Evolutionary conservation across 2,888 invertebrate species (phyloP).

Genomic region (Thymelicus sylvestris): DNA sequence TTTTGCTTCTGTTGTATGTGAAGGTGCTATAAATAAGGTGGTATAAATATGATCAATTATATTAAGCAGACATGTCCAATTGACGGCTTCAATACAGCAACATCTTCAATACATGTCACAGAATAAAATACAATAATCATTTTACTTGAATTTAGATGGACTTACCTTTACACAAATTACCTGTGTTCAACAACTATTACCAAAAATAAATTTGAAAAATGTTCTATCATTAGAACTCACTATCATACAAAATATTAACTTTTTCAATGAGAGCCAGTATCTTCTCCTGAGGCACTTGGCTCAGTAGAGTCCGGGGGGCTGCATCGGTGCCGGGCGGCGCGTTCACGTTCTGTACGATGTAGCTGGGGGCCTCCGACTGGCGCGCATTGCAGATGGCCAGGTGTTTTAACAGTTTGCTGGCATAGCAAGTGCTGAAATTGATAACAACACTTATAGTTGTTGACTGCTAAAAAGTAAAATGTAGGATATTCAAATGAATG

Average conservation of each 20-base stretch:
- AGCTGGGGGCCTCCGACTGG: conserved; percentile 74
- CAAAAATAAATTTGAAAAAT: no score
- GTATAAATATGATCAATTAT: no score
- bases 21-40: no score
- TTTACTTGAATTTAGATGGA: no score
- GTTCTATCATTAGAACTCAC: conserved; percentile 55
- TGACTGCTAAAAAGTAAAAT: not conserved
- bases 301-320: conserved; percentile 57
- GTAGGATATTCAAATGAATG: no score
- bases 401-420: conserved; percentile 88
- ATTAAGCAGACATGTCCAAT: no score
- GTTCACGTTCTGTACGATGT: conserved; percentile 83
- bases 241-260: conserved; percentile 69
- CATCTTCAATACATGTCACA: no score
- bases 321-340: conserved; percentile 51
- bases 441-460: not conserved
- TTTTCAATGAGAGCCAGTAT: conserved; percentile 65
- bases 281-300: conserved; percentile 56
- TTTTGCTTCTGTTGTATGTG: no score
- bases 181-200: no score
- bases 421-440: conserved; percentile 86
- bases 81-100: no score
- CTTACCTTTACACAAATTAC: no score
- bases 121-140: no score
- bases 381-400: conserved; percentile 90